Conservation (phyloP, 2,888 invertebrate genomes). For the Leptopilina syphax region DNA sequence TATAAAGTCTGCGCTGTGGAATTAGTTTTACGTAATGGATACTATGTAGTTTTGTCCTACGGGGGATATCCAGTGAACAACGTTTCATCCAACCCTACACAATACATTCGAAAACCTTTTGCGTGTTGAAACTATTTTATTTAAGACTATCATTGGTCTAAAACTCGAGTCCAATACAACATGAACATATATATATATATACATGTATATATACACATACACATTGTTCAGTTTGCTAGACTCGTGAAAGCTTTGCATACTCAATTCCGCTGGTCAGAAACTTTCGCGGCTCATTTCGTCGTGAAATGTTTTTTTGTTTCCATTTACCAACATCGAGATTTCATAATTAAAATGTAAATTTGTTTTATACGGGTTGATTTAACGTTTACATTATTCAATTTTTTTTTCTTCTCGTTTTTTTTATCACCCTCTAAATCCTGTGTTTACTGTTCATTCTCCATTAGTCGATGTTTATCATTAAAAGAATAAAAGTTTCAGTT, state of each 20-base stretch:
- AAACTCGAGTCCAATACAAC: slow-evolving; percentile 17
- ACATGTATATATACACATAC: too few relatives aligned
- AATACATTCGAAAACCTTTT: slow-evolving; percentile 22
- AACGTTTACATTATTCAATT: not conserved
- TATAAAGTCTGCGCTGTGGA: slow-evolving; percentile 47
- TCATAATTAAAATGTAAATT: slow-evolving; percentile 22
- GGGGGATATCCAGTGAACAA: slow-evolving; percentile 39
- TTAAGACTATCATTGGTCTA: slow-evolving; percentile 32
- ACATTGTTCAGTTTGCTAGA: slow-evolving; percentile 25
- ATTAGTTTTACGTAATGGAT: slow-evolving; percentile 51
- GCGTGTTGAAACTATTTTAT: slow-evolving; percentile 32
- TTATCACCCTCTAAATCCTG: not conserved
- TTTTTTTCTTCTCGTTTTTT: not conserved
- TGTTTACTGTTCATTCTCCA: not conserved
- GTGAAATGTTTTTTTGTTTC: slow-evolving; percentile 21
- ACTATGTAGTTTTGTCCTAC: slow-evolving; percentile 39
- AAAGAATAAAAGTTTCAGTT: not conserved
- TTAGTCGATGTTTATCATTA: slow-evolving; percentile 4
- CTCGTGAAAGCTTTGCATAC: slow-evolving; percentile 38
- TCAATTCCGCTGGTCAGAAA: slow-evolving; percentile 28
- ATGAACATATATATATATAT: too few relatives aligned
- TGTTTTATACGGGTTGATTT: not conserved
- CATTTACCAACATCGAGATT: not conserved
- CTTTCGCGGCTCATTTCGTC: slow-evolving; percentile 9
- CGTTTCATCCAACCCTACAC: slow-evolving; percentile 16